Evolutionary conservation across 2,888 invertebrate genomes (phyloP), one percentile per base, ranked within the genome.

Genomic region (Apamea monoglypha): DNA sequence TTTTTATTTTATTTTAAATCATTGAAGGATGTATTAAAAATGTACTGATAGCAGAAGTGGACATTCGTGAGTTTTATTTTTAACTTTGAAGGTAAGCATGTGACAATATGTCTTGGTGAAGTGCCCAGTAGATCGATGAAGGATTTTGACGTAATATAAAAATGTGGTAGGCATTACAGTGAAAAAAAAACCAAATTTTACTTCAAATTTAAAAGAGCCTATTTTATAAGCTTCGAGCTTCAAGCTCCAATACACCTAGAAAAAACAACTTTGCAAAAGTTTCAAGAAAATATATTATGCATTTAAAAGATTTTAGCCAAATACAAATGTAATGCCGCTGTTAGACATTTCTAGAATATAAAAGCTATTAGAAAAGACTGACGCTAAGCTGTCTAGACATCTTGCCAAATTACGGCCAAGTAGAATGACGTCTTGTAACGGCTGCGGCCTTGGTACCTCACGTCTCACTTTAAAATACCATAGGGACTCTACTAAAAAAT

Each of bases 351-450:
- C 76, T 80, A 74, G 50, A 88, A 81, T 76, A 82, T 80, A 78
- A 88, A 81, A 82, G 81, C 82, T 82, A 81, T 87, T 89, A 83
- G 68, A 84, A 87, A 87, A 82, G 74, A 77, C 81, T 86, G 81
- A 82, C 82, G 61, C 70, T 87, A 63, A 87, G 74, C 83, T 82
- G 86, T 88, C 89, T 89, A 87, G 87, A 87, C 86, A 81, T 86
- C 76, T 88, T 80, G 79, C 84, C 74, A 89, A 81, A 87, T 87
- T 81, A 81, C 73, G 47, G 72, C 78, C 66, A 83, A 80, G 75
- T 73, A 75, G 74, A 85, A 71, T 83, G 74, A 88, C 68, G 53
- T 78, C 72, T 81, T 44, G 53, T 16, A 79, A 82, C 63, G 32
- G 56, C 59, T 56, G 68, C 40, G 25, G 69, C 59, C 81, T 76